phyloP scores from a whole-genome alignment of 2,113 vertebrate genomes.

The Micronisus gabar region DNA sequence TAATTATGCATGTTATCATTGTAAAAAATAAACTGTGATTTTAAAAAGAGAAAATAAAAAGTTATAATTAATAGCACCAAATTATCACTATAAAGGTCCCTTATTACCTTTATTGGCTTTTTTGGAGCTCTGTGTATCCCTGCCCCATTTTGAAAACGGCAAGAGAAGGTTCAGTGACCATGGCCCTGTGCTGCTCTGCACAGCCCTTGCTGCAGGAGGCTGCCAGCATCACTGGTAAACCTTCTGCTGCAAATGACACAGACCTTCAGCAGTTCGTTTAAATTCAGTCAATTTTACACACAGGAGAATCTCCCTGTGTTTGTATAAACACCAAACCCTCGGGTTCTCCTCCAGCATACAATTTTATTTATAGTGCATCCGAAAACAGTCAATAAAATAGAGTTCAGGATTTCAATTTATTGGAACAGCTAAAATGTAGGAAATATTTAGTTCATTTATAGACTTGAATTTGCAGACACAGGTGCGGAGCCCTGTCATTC shows the following conservation, averaged over 20 bases:
- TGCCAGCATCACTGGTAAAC: neutral
- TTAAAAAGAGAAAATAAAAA: neutral
- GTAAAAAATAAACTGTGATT: neutral
- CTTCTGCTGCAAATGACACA: neutral
- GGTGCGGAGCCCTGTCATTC: neutral
- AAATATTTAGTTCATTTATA: neutral
- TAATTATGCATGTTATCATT: neutral
- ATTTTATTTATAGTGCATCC: neutral
- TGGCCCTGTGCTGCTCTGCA: neutral
- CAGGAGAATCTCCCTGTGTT: neutral
- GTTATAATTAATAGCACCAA: neutral
- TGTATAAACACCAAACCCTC: neutral
- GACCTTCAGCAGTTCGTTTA: accelerated
- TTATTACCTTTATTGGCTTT: neutral
- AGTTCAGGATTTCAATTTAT: neutral
- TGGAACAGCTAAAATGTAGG: neutral
- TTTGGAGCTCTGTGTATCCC: neutral
- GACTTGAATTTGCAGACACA: neutral
- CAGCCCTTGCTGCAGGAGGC: neutral
- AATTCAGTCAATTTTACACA: neutral
- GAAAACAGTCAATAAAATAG: neutral
- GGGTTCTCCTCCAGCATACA: neutral
- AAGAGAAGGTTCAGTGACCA: accelerated
- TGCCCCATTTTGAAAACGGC: accelerated
- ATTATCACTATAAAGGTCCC: neutral